Percentiles rank a stretch among this genome's conserved stretches.
phyloP scores from a whole-genome alignment of 2,113 vertebrate genomes.

The Tricholaema leucomelas region DNA sequence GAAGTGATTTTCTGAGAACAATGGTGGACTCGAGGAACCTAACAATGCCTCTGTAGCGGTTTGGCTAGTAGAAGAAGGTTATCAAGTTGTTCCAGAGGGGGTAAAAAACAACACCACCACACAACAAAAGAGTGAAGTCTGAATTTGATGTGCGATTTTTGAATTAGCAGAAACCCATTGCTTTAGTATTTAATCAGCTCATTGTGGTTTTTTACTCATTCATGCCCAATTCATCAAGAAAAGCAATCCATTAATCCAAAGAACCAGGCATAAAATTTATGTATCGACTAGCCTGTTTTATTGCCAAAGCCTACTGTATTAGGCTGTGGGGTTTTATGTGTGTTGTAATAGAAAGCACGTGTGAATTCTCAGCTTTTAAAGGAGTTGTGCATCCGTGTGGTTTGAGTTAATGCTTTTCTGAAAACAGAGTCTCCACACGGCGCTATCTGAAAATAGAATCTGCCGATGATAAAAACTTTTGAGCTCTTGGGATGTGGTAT shows the following conservation, averaged over 20 bases:
- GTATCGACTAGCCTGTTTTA: conserved; percentile 43
- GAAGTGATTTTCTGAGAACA: conserved; percentile 63
- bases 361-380: conserved; percentile 54
- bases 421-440: conserved; percentile 43
- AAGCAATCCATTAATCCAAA: conserved; percentile 52
- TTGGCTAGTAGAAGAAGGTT: conserved; percentile 39
- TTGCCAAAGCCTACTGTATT: conserved; percentile 65
- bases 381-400: conserved; percentile 53
- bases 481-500: conserved; percentile 44
- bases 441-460: conserved; percentile 66
- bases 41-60: conserved; percentile 33
- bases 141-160: background rate
- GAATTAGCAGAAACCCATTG: background rate
- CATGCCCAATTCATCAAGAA: conserved; percentile 31
- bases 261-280: conserved; percentile 60
- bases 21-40: conserved; percentile 45
- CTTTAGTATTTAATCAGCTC: conserved; percentile 26
- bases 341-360: conserved; percentile 66
- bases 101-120: no score
- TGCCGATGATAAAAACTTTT: conserved; percentile 50
- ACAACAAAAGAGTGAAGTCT: background rate
- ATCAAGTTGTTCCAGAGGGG: background rate
- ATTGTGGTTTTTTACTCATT: conserved; percentile 24
- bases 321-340: conserved; percentile 58
- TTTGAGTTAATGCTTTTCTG: conserved; percentile 64